Evolutionary conservation across 2,113 vertebrate species (phyloP).

Genomic region (Hirundichthys speculiger): DNA sequence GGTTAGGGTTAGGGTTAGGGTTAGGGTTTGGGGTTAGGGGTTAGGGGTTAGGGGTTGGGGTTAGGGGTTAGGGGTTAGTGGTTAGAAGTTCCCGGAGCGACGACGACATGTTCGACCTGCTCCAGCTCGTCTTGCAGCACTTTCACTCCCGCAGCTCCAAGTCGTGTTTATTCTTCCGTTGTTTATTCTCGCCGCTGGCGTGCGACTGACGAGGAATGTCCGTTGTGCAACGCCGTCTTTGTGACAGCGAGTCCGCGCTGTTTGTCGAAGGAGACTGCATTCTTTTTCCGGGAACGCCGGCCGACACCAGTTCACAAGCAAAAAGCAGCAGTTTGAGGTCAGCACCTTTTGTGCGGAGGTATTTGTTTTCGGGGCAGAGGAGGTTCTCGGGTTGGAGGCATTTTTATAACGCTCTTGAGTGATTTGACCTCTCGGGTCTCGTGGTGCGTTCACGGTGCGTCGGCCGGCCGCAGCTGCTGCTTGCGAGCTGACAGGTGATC

Average conservation of each 20-base stretch:
- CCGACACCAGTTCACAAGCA: slow-evolving; percentile 41
- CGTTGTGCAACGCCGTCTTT: slow-evolving; percentile 40
- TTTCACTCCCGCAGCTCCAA: neutral
- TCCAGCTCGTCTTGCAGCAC: too few species aligned
- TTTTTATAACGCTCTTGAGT: slow-evolving; percentile 49
- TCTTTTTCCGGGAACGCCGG: slow-evolving; percentile 24
- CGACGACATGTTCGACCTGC: too few species aligned
- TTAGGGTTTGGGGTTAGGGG: too few species aligned
- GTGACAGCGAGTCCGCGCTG: slow-evolving; percentile 29
- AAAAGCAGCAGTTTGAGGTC: slow-evolving; percentile 47
- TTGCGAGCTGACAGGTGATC: slow-evolving; percentile 66
- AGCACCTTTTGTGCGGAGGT: slow-evolving; percentile 44
- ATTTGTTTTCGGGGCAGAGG: slow-evolving; percentile 9
- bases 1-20: too few species aligned
- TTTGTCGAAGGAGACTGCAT: slow-evolving; percentile 46
- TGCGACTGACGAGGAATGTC: slow-evolving; percentile 37
- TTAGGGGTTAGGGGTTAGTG: too few species aligned
- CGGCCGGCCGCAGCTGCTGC: slow-evolving; percentile 67
- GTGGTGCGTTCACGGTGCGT: slow-evolving; percentile 24
- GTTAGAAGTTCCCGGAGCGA: too few species aligned
- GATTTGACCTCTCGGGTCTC: slow-evolving; percentile 58
- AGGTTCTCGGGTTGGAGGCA: slow-evolving; percentile 39
- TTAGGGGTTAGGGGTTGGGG: too few species aligned
- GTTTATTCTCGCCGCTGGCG: slow-evolving; percentile 6
- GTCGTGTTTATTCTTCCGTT: neutral